phyloP scores from a whole-genome alignment of 2,888 invertebrate genomes.

The Leptura quadrifasciata region DNA sequence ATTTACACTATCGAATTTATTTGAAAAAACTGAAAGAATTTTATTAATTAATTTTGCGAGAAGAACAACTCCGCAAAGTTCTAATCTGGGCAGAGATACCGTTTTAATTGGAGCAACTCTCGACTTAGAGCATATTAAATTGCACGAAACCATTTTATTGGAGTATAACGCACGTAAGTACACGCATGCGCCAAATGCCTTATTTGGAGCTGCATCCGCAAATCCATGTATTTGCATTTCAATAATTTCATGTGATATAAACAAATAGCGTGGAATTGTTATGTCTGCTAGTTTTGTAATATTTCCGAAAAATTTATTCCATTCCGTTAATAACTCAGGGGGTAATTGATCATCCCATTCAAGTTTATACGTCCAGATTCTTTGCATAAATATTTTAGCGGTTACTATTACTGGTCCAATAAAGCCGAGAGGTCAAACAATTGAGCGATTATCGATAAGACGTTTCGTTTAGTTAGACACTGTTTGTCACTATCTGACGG shows the following conservation, averaged over 20 bases:
- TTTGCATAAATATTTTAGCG: constrained; percentile 11
- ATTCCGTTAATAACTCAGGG: constrained; percentile 3
- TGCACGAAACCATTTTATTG: constrained; percentile 28
- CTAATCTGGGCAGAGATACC: constrained; percentile 41
- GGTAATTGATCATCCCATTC: constrained; percentile 14
- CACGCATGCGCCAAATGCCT: constrained; percentile 40
- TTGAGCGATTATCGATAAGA: too few relatives aligned
- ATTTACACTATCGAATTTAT: neutral
- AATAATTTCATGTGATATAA: constrained; percentile 13
- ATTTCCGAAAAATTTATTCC: neutral
- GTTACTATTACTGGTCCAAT: too few relatives aligned
- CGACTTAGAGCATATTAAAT: constrained; percentile 43
- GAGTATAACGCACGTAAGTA: constrained; percentile 42
- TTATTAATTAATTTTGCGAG: neutral
- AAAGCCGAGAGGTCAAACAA: too few relatives aligned
- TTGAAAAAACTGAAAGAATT: neutral
- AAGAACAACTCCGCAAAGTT: neutral
- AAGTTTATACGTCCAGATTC: constrained; percentile 6
- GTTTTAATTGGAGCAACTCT: constrained; percentile 47
- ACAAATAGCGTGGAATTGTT: constrained; percentile 10
- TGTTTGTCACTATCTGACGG: neutral
- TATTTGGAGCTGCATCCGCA: constrained; percentile 35
- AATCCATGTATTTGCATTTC: constrained; percentile 46
- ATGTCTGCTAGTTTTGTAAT: constrained; percentile 7
- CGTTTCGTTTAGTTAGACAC: too few relatives aligned